Base-by-base conservation (phyloP, 2,797 vertebrate species). In the Myotis vivesi region DNA sequence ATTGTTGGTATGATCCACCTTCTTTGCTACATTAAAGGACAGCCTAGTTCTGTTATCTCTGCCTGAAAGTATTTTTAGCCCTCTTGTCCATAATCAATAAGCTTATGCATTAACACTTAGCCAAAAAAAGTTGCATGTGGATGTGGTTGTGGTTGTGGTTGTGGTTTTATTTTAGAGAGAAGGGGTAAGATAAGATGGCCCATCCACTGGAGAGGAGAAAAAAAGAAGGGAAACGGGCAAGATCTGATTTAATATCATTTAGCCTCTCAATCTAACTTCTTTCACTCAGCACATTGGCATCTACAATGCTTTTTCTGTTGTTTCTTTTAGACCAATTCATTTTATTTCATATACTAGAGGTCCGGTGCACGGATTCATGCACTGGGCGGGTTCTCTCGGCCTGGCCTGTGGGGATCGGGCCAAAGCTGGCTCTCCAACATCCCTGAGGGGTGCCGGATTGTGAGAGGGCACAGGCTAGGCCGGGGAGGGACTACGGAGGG, bases 291-390 rank as follows among this genome's bases (percentile, higher is more conserved):
- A 49, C 38, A 46, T 25, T 73, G 16, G 28, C 44, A 53, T 71
- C 38, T 68, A 72, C 33, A 85, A 64, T 92, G 59, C 76, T 87
- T 8, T 76, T 87, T 12, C 68, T 84, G 16, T 72, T 87, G 23
- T 90, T 79, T 95, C 30, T 83, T 94, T 94, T 73, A 91, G 38
- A 80, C 57, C 46, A 91, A 17, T 75, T 87, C 64, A 66, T 88
- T 96, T 97, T 91, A 92, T 77, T 62, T 94, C 25, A 38, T 15
- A 46, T 90, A 71, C 28, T 62, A 16, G 59, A 62, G 59, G 30
- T 13, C 28, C 1, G 2, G 59, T 62, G 28, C 59, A 62, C 28
- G 30, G 13, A 30, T 62, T 62, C 1, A 6, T 62, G 28, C 59
- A 62, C 59, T 2, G 0, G 12, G 59, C 11, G 2, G 59, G 13